Evolutionary conservation across 1,140 invertebrate species (phyloP).

Genomic region (Zeugodacus cucurbitae): DNA sequence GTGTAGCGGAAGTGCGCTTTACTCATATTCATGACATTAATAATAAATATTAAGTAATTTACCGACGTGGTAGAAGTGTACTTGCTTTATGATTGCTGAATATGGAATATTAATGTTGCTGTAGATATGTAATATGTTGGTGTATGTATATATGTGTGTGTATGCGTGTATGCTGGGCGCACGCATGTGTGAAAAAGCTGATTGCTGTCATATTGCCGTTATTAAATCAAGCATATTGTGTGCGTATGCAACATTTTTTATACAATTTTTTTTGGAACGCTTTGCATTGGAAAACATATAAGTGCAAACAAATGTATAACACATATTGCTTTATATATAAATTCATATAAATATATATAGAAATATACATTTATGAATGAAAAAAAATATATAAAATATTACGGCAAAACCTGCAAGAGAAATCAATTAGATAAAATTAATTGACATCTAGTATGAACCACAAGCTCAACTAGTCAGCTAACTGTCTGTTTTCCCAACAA

Average conservation of each 20-base stretch:
- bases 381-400: too few species aligned
- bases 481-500: too few species aligned
- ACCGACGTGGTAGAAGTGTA: constrained; percentile 10
- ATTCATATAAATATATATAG: not conserved
- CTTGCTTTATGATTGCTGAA: constrained; percentile 32
- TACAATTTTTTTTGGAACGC: not conserved
- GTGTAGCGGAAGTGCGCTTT: not conserved
- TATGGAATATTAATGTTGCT: constrained; percentile 3
- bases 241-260: not conserved
- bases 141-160: not conserved
- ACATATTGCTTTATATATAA: too few species aligned
- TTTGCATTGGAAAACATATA: not conserved
- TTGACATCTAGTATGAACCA: too few species aligned
- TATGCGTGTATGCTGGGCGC: not conserved
- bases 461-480: too few species aligned
- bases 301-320: not conserved
- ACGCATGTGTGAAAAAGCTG: not conserved
- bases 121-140: not conserved
- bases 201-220: constrained; percentile 10
- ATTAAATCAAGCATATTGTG: constrained; percentile 33
- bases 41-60: constrained; percentile 39
- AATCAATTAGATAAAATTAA: too few species aligned
- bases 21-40: constrained; percentile 31
- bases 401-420: too few species aligned
- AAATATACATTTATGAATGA: too few species aligned